Base-by-base conservation (phyloP, 2,888 invertebrate species). In the Lucinisca nassula region DNA sequence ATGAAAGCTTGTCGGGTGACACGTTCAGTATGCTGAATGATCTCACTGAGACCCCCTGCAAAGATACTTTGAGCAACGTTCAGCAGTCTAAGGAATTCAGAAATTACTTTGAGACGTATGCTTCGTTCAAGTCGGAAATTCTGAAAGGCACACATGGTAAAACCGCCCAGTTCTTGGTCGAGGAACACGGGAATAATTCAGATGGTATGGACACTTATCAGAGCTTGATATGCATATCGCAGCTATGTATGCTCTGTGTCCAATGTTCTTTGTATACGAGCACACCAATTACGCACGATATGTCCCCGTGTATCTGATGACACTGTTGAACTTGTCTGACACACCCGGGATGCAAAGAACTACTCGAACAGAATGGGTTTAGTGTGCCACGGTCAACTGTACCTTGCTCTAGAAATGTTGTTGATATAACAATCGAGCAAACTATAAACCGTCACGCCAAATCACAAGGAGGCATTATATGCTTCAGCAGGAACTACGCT, bases 231-330 rank as follows among this genome's bases (percentile, higher is more conserved):
- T 61, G 85, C 80, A 87, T 38, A 27, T 80, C 1, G 82, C 84
- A n/a, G 32, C 76, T 35, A 38, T 85, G 32, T 81, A 85, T 55
- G n/a, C 75, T 14, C 61, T 89, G 14, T 89, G 87, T 76, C 80
- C 82, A 24, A 12, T 90, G 38, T 82, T 85, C 49, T 89, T 89
- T 75, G 84, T 79, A 0, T 81, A 51, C 37, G 85, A 85, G 32
- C 89, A 82, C 49, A 51, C 17, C 32, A 89, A 89, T 61, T 90
- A 89, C 55, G 88, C 89, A 27, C 72, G 88, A 37, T 91, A 90
- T 72, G 24, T 81, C 0, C 72, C 84, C 21, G 82, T 58, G 17
- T 87, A 87, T 76, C 14, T 91, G 35, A 21, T 78, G 30, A 82
- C 73, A 14, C 40, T 87, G 55, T 17, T 83, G 38, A 84, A 86